Evolutionary conservation across 2,113 vertebrate species (phyloP).

Genomic region (Myrmecophaga tridactyla): DNA sequence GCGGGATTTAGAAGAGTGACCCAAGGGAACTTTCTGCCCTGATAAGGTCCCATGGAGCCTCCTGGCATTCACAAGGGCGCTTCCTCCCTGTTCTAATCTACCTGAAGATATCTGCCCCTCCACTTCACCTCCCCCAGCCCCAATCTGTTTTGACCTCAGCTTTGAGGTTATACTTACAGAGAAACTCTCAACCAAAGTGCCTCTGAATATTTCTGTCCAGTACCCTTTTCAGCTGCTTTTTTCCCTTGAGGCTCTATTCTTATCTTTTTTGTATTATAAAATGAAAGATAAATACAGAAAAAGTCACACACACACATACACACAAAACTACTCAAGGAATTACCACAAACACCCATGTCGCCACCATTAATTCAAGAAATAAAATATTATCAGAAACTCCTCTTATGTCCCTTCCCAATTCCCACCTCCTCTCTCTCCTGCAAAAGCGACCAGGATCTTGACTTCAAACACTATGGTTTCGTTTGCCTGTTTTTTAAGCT

Average conservation of each 20-base stretch:
- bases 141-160: neutral
- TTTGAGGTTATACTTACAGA: no score
- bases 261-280: neutral
- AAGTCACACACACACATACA: neutral
- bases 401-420: no score
- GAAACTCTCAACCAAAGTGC: neutral
- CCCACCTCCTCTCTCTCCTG: neutral
- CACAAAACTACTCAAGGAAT: no score
- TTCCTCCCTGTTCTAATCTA: neutral
- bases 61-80: neutral
- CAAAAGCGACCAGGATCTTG: neutral
- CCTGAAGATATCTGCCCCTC: no score
- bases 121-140: neutral
- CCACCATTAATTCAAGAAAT: neutral
- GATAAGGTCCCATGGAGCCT: neutral
- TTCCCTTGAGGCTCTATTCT: neutral
- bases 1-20: neutral
- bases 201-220: neutral
- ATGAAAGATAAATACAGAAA: neutral
- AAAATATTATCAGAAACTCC: neutral
- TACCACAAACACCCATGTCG: neutral
- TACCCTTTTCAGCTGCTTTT: neutral
- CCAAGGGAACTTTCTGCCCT: neutral
- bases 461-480: neutral
- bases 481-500: neutral